These are phyloP conservation scores for Galemys pyrenaicus DNA, from an alignment of 2,113 vertebrate species.

Conservation along the genomic window DNA sequence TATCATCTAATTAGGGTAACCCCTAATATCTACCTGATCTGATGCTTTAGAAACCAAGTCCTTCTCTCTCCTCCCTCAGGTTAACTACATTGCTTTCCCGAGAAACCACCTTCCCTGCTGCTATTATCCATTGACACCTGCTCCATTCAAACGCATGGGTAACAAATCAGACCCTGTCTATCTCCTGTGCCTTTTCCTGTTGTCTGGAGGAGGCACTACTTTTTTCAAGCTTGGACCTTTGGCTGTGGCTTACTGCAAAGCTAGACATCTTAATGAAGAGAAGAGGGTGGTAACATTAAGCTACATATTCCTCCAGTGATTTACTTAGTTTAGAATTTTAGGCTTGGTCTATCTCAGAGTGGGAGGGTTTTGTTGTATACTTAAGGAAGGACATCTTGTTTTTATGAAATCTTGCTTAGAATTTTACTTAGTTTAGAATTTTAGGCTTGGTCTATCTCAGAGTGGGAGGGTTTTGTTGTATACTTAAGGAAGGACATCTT, in stretches of 20 bases:
- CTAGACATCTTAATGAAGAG: not conserved
- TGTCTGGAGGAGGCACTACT: not conserved
- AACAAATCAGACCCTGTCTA: not conserved
- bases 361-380: too few species aligned
- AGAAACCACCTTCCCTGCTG: not conserved
- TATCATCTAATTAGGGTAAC: not conserved
- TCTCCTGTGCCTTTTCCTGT: not conserved
- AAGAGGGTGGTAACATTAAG: not conserved
- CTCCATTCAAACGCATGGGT: not conserved
- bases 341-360: not conserved
- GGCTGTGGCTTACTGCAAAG: not conserved
- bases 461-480: too few species aligned
- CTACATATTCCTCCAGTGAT: not conserved
- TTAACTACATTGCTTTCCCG: not conserved
- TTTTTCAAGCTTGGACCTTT: not conserved
- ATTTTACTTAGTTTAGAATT: not conserved
- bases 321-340: conserved; percentile 5
- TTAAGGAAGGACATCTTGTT: not conserved
- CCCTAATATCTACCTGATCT: not conserved
- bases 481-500: not conserved
- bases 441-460: not conserved
- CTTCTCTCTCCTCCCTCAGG: not conserved
- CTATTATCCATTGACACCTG: not conserved
- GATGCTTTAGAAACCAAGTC: not conserved
- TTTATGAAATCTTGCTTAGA: not conserved